A percentile compares a stretch with the other conserved stretches of the same genome.
Conservation (phyloP, 2,797 vertebrate genomes). For the Cichlasoma orientale region DNA sequence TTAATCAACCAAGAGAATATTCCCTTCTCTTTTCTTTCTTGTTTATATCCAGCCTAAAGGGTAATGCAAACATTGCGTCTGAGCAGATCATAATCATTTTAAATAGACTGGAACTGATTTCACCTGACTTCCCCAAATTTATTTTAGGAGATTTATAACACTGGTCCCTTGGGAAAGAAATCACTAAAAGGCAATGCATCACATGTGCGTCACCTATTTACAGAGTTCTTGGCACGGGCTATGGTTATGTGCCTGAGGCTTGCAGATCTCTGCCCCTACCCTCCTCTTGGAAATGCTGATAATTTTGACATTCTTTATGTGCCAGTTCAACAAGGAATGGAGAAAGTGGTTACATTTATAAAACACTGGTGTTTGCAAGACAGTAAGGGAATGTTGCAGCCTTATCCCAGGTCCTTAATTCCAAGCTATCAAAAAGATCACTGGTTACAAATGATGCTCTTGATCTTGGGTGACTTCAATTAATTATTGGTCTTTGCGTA, state of each 20-base stretch:
- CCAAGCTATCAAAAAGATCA: neutral
- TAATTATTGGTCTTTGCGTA: neutral
- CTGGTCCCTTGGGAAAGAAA: neutral
- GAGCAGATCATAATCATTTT: neutral
- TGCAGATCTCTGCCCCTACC: neutral
- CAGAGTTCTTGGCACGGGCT: neutral
- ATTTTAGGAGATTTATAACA: neutral
- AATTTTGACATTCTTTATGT: neutral
- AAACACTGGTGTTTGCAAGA: neutral
- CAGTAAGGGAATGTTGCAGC: neutral
- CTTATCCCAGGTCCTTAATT: neutral
- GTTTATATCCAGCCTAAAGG: neutral
- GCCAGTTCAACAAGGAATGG: neutral
- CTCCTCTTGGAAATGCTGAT: neutral
- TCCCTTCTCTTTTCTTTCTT: neutral
- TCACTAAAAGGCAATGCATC: neutral
- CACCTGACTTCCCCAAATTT: neutral
- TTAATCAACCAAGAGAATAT: conserved; percentile 2
- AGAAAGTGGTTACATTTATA: neutral
- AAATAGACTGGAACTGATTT: neutral
- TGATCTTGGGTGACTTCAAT: neutral
- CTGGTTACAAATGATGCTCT: neutral
- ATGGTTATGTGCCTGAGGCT: neutral
- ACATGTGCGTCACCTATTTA: neutral
- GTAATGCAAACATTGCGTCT: neutral